These are phyloP conservation scores for Tympanoctomys barrerae DNA, from an alignment of 2,797 vertebrate genomes.

Conservation along the genomic window DNA sequence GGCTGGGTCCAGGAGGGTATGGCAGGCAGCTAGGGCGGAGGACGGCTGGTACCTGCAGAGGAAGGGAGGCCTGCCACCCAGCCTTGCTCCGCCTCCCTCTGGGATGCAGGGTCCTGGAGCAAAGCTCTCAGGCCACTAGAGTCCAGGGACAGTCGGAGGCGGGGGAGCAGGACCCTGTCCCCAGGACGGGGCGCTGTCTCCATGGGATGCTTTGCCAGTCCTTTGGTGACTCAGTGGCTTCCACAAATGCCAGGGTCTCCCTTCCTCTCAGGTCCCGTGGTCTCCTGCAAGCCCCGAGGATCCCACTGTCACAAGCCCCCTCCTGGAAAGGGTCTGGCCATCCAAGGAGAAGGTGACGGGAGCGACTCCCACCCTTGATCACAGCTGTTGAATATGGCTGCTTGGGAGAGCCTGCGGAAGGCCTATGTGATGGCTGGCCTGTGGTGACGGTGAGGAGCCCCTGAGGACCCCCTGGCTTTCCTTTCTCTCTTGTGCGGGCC, in stretches of 20 bases:
- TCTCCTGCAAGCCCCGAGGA: background rate
- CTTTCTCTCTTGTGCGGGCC: background rate
- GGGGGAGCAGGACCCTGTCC: too few species aligned
- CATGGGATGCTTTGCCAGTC: background rate
- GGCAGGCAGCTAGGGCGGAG: background rate
- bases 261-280: background rate
- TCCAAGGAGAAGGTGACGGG: background rate
- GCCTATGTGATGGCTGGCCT: accelerated
- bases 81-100: background rate
- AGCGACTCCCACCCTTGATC: background rate
- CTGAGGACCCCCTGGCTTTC: constrained; percentile 6
- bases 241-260: background rate
- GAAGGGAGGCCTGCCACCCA: accelerated
- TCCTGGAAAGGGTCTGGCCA: background rate
- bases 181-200: background rate
- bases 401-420: background rate
- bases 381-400: background rate
- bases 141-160: too few species aligned
- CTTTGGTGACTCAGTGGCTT: background rate
- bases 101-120: background rate
- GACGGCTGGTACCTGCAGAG: background rate
- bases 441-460: background rate
- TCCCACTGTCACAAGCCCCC: background rate
- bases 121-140: background rate
- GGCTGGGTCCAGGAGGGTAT: background rate